These are phyloP conservation scores for Rotaria socialis DNA, from an alignment of 2,888 invertebrate species.

Conservation along the genomic window DNA sequence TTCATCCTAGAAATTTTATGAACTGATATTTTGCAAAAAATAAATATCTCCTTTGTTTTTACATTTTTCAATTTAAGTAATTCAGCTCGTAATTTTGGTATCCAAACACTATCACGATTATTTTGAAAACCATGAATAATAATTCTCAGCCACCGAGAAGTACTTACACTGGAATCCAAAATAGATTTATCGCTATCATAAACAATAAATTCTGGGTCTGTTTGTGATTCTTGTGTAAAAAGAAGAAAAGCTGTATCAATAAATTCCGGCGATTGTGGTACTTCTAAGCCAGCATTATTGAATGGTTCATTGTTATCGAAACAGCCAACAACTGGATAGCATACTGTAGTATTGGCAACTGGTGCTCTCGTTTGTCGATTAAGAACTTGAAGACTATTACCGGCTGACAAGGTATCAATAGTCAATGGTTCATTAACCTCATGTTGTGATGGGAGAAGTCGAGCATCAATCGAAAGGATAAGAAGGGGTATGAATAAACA, in stretches of 20 bases:
- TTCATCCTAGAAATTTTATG: conserved; percentile 19
- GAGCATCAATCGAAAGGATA: not conserved
- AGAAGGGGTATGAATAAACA: not conserved
- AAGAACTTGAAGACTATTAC: not conserved
- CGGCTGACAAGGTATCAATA: not conserved
- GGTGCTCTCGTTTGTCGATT: not conserved
- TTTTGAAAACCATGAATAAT: conserved; percentile 46
- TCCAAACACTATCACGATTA: conserved; percentile 36
- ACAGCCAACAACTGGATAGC: conserved; percentile 37
- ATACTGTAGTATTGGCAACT: not conserved
- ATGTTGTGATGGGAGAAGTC: not conserved
- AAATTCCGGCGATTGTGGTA: conserved; percentile 39
- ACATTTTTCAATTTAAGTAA: not conserved
- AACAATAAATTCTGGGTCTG: not conserved
- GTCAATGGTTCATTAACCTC: not conserved
- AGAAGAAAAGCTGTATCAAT: conserved; percentile 39
- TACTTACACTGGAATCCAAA: not conserved
- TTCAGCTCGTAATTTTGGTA: not conserved
- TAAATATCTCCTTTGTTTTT: not conserved
- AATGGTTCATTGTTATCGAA: conserved; percentile 45
- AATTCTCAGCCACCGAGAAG: conserved; percentile 34
- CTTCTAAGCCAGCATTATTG: conserved; percentile 40
- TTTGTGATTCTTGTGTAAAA: conserved; percentile 25
- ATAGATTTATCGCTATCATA: conserved; percentile 15
- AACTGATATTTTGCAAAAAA: not conserved